These are phyloP conservation scores for Potamarius usumacintae DNA, from an alignment of 2,113 vertebrate species.

Conservation along the genomic window DNA sequence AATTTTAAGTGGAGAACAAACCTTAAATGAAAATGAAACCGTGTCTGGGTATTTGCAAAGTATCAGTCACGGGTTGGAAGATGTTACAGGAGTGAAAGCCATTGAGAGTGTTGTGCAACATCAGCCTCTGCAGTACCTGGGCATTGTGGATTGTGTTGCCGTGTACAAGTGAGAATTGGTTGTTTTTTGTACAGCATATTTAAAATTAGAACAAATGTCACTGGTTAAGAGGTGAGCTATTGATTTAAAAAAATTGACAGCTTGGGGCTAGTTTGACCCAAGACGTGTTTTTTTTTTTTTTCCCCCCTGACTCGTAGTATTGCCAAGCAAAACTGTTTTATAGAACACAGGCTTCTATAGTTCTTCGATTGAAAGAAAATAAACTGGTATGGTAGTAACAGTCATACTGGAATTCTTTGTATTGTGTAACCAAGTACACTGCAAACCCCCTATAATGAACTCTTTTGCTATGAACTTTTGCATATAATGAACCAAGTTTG, in stretches of 20 bases:
- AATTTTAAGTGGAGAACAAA: slow-evolving; percentile 65
- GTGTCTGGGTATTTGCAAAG: slow-evolving; percentile 82
- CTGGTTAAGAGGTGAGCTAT: not conserved
- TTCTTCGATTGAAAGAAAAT: not conserved
- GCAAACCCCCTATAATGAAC: no score
- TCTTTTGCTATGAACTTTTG: no score
- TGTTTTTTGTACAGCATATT: not conserved
- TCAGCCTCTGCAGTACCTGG: slow-evolving; percentile 78
- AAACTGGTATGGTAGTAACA: not conserved
- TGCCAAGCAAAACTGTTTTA: not conserved
- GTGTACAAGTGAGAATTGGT: slow-evolving; percentile 77
- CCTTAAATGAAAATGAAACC: slow-evolving; percentile 42
- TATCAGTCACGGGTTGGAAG: slow-evolving; percentile 78
- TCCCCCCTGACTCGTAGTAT: not conserved
- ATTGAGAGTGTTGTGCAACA: slow-evolving; percentile 90
- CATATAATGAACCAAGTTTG: no score
- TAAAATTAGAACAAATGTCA: not conserved
- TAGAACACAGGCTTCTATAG: not conserved
- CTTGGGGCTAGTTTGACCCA: no score
- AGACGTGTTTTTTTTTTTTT: not conserved
- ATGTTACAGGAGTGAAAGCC: slow-evolving; percentile 79
- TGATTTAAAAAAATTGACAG: not conserved
- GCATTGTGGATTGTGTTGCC: slow-evolving; percentile 91
- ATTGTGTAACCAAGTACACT: no score
- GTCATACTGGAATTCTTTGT: not conserved